Base-by-base conservation (phyloP, 2,888 invertebrate species). In the Chesias legatella region DNA sequence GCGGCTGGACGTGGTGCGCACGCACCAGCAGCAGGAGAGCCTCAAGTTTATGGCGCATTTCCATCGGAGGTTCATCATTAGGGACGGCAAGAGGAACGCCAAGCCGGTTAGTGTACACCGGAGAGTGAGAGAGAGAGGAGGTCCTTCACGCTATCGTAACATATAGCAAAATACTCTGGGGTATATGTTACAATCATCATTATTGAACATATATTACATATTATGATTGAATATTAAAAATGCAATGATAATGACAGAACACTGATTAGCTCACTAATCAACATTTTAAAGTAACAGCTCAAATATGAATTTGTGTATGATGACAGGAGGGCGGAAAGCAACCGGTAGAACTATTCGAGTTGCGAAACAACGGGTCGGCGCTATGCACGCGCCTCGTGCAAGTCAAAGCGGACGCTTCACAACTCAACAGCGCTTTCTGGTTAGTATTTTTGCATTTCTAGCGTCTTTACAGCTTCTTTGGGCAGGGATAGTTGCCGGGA, bases 11-110 rank as follows among this genome's bases (percentile, higher is more conserved):
- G 98, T 98, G 0, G 95, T 99, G 1, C 89, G 98, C 33, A 98
- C 98, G 7, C 97, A 98, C 73, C 99, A 98, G 78, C 99, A 99
- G 74, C 99, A 99, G 79, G 99, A 99, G 82, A 98, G 98, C 79
- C 91, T 98, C 50, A 99, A 98, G 81, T 99, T 99, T 71, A 93
- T 99, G 91, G 95, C 99, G 1, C 99, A 99, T 78, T 99, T 99
- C 81, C 96, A 97, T 66, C 54, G 84, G 8, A 94, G 96, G 73
- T 98, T 99, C 83, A 93, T 99, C 25, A 98, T 99, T 44, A 94
- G 94, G 54, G 93, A 93, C 48, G 98, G 97, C 32, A 95, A 95
- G 75, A 88, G 96, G 47, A 94, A 81, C 78, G 58, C 56, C 29
- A 91, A 78, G 22, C 75, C 72, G 60, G 88, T 88, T 10, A 56